Conservation (phyloP, 2,888 invertebrate genomes). For the Chydorus sphaericus region DNA sequence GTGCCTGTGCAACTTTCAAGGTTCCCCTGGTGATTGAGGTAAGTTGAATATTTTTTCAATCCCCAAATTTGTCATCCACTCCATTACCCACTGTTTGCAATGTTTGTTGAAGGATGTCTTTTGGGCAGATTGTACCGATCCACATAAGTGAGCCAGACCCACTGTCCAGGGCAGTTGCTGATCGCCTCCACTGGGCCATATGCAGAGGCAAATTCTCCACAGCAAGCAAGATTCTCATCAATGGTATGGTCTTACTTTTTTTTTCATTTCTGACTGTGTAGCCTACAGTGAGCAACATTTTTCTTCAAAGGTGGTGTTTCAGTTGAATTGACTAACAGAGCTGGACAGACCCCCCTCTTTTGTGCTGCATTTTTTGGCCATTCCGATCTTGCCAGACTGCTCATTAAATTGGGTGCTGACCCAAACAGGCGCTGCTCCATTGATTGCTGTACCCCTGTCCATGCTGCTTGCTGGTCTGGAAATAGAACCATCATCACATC, state of each 20-base stretch:
- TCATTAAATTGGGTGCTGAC: conserved; percentile 30
- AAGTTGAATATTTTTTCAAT: too few relatives aligned
- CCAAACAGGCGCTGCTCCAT: conserved; percentile 30
- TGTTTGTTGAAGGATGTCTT: not conserved
- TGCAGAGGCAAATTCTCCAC: conserved; percentile 17
- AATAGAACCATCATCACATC: conserved; percentile 26
- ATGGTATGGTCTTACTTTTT: conserved; percentile 11
- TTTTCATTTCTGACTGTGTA: not conserved
- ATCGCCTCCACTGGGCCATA: conserved; percentile 18
- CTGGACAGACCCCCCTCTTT: conserved; percentile 32
- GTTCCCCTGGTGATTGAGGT: too few relatives aligned
- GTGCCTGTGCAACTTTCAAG: too few relatives aligned
- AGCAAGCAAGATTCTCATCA: conserved; percentile 16
- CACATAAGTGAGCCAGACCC: conserved; percentile 15
- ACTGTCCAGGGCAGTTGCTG: conserved; percentile 9
- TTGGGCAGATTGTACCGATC: not conserved
- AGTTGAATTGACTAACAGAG: conserved; percentile 26
- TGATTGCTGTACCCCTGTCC: conserved; percentile 30
- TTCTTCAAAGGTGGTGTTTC: conserved; percentile 16
- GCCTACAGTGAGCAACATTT: not conserved
- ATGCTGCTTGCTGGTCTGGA: conserved; percentile 29
- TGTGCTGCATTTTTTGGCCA: conserved; percentile 28
- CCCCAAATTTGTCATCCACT: too few relatives aligned
- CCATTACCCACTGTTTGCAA: not conserved
- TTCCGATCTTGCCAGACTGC: conserved; percentile 24